Evolutionary conservation across 2,113 vertebrate species (phyloP).

Genomic region (Pseudois nayaur): DNA sequence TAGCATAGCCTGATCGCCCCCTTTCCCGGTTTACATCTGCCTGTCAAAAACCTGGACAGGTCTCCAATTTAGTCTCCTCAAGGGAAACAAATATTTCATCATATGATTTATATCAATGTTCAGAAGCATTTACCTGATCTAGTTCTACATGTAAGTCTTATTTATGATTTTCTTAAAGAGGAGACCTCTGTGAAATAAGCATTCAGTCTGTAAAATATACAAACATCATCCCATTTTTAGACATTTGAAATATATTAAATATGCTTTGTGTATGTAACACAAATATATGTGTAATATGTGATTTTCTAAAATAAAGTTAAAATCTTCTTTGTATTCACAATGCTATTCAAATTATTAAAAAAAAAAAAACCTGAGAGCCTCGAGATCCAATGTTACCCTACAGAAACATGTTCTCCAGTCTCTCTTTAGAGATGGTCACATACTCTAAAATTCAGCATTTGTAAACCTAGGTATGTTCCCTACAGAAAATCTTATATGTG

Average conservation of each 20-base stretch:
- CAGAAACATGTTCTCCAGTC: not conserved
- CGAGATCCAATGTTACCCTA: not conserved
- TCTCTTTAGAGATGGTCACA: not conserved
- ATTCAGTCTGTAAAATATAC: not conserved
- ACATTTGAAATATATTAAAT: not conserved
- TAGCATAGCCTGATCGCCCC: fast-evolving
- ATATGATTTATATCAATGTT: not conserved
- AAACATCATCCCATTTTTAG: not conserved
- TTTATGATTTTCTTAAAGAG: not conserved
- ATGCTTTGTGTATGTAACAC: not conserved
- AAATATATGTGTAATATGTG: not conserved
- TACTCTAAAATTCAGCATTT: not conserved
- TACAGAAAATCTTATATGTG: not conserved
- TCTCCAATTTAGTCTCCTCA: not conserved
- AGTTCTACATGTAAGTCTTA: not conserved
- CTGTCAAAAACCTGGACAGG: not conserved
- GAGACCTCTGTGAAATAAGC: not conserved
- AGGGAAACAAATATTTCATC: not conserved
- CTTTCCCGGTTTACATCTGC: not conserved
- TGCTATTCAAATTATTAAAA: not conserved
- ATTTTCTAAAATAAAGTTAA: not conserved
- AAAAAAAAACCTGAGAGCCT: not conserved
- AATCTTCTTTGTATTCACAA: not conserved
- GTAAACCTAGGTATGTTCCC: not conserved
- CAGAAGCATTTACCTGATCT: not conserved